Conservation (phyloP, 2,888 invertebrate genomes). For the Acanthosepion pharaonis region DNA sequence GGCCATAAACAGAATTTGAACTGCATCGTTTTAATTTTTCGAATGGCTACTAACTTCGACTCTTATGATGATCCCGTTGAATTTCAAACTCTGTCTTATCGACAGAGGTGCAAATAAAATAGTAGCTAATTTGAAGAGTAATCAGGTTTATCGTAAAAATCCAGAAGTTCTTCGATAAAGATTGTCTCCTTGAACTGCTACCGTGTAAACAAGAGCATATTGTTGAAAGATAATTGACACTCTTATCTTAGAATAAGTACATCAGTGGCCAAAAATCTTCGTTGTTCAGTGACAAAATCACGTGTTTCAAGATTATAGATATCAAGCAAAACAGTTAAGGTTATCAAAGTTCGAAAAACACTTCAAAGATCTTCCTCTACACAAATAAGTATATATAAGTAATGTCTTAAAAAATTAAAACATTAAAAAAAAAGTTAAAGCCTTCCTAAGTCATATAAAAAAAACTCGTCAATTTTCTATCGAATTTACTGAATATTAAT, state of each 20-base stretch:
- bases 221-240: background rate
- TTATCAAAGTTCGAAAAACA: background rate
- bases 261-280: background rate
- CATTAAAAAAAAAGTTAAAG: too few species aligned
- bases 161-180: background rate
- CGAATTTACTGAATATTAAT: too few species aligned
- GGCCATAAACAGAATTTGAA: too few species aligned
- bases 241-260: background rate
- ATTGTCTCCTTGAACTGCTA: background rate
- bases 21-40: too few species aligned
- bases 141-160: background rate
- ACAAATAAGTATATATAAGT: background rate
- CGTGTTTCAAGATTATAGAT: background rate
- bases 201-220: conserved; percentile 5
- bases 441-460: too few species aligned
- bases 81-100: too few species aligned
- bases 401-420: background rate
- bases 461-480: too few species aligned
- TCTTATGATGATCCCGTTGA: too few species aligned
- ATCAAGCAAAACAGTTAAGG: background rate
- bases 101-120: too few species aligned
- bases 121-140: background rate
- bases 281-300: background rate
- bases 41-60: too few species aligned
- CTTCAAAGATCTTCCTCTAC: background rate